Evolutionary conservation across 2,888 invertebrate genomes (phyloP).

Genomic region (Patella pellucida): DNA sequence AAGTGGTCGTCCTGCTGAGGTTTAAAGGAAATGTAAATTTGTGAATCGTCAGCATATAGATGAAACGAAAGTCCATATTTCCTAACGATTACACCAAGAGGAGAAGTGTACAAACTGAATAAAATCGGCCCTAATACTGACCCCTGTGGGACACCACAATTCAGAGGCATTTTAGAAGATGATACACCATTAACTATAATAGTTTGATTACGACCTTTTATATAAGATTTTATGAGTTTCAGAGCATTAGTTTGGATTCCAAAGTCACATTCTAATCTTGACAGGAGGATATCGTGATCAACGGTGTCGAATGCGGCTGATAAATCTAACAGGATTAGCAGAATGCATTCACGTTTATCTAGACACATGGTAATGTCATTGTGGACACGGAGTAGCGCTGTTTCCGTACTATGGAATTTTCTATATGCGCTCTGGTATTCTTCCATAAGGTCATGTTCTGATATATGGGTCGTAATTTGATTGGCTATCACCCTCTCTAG

Average conservation of each 20-base stretch:
- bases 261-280: background rate
- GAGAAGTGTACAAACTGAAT: background rate
- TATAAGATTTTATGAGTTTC: background rate
- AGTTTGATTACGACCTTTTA: background rate
- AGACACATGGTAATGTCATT: no score
- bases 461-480: no score
- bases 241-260: background rate
- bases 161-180: background rate
- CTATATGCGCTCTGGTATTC: no score
- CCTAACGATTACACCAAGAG: background rate
- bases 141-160: background rate
- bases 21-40: background rate
- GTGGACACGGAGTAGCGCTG: no score
- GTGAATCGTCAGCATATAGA: background rate
- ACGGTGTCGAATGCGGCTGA: background rate
- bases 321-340: background rate
- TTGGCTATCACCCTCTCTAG: no score
- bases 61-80: background rate
- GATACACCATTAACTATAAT: background rate
- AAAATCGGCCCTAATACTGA: background rate
- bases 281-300: background rate
- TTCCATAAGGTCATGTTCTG: no score
- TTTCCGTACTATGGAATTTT: no score
- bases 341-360: no score
- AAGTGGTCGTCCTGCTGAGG: background rate